Evolutionary conservation across 2,888 invertebrate species (phyloP).

Genomic region (Galeruca laticollis): DNA sequence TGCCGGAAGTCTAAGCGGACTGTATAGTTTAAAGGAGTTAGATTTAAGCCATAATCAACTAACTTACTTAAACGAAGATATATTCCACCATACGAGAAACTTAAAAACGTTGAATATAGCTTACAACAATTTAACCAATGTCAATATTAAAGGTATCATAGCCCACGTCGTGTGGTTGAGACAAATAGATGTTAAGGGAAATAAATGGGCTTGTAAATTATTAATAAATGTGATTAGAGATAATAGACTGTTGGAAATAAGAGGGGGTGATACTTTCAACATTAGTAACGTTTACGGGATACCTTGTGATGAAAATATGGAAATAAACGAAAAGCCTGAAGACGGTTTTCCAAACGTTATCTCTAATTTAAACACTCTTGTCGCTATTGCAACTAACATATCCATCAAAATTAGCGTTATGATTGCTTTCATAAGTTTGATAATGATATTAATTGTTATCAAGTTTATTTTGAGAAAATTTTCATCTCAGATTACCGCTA

Average conservation of each 20-base stretch:
- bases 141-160: slow-evolving; percentile 33
- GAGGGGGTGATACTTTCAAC: slow-evolving; percentile 30
- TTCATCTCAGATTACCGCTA: slow-evolving; percentile 21
- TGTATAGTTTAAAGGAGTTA: slow-evolving; percentile 24
- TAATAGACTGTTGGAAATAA: slow-evolving; percentile 23
- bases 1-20: slow-evolving; percentile 33
- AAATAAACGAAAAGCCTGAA: slow-evolving; percentile 3
- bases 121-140: slow-evolving; percentile 36
- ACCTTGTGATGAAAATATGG: slow-evolving; percentile 32
- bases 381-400: slow-evolving; percentile 16
- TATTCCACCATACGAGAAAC: slow-evolving; percentile 38
- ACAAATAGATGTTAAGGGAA: slow-evolving; percentile 37
- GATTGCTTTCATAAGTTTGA: slow-evolving; percentile 23
- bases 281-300: slow-evolving; percentile 42
- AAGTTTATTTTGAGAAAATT: slow-evolving; percentile 33
- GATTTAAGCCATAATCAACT: slow-evolving; percentile 39
- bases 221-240: slow-evolving; percentile 27
- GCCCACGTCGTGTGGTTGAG: slow-evolving; percentile 32
- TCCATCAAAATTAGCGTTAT: slow-evolving; percentile 33
- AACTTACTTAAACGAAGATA: slow-evolving; percentile 34
- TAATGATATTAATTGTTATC: slow-evolving; percentile 21
- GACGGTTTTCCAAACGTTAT: slow-evolving; percentile 17
- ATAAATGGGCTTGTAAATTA: slow-evolving; percentile 39
- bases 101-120: slow-evolving; percentile 35
- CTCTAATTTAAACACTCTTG: slow-evolving; percentile 22